Base-by-base conservation (phyloP, 2,113 vertebrate species). In the Rhinolophus ferrumequinum region DNA sequence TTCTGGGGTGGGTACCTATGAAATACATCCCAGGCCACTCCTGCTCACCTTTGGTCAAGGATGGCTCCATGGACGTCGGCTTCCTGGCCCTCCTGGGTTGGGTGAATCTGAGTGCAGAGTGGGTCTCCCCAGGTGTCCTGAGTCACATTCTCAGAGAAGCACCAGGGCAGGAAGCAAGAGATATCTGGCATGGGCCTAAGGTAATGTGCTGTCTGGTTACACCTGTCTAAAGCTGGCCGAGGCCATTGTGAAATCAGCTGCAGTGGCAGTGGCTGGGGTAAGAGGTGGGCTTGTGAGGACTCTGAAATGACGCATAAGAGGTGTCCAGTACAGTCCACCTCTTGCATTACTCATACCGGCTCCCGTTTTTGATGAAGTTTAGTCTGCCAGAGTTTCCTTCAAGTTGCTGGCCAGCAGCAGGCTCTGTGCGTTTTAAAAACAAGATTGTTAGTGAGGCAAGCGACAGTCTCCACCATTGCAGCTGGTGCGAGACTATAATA, bases 301-400 rank as follows among this genome's bases (percentile, higher is more conserved):
- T 11, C 47, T 13, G 15, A 24, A 2, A 8, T 12, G 21, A 15
- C 15, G 33, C 54, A 2, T 1, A 1, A 14, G 28, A 13, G 5
- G 21, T 22, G 28, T 15, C 21, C 8, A 0, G 1, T 10, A 8
- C 38, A 3, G 26, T 2, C 52, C 24, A 3, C 60, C 4, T 38
- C 41, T 12, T 0, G 41, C 44, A 2, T 44, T 1, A 3, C 62
- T 77, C 70, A 0, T 1, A 0, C 2, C 26, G 41, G 41, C 70
- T 10, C 13, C 12, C 28, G n/a, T 11, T 54, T 44, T 12, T 30
- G 77, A 13, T 5, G 41, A 30, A n/a, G 9, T 19, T 26, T 8
- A 2, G 33, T 38, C 54, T 15, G 79, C 60, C 60, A 21, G 15
- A 35, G 56, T 18, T 15, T 33, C 62, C 72, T 60, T 11, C 5